A percentile compares a stretch with the other conserved stretches of the same genome.
phyloP scores from a whole-genome alignment of 2,113 vertebrate species.

The Eolophus roseicapilla region DNA sequence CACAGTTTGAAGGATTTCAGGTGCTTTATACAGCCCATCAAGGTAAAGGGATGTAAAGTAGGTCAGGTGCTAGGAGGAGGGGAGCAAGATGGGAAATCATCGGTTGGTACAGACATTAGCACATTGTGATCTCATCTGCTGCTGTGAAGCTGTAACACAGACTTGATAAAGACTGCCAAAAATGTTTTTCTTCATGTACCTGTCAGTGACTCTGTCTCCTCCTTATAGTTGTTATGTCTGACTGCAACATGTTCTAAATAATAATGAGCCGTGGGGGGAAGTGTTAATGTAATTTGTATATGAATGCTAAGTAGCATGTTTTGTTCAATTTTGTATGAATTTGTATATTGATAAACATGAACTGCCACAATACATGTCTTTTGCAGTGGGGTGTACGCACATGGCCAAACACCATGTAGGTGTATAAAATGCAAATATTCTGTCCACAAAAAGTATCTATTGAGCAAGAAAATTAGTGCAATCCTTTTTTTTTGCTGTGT shows the following conservation, averaged over 20 bases:
- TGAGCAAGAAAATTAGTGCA: background rate
- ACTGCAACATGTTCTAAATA: background rate
- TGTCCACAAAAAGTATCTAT: background rate
- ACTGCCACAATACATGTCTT: background rate
- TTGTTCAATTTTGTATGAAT: background rate
- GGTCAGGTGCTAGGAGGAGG: constrained; percentile 32
- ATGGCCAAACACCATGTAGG: background rate
- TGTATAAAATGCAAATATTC: background rate
- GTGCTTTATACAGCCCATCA: background rate
- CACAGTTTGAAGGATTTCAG: background rate
- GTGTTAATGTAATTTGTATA: background rate
- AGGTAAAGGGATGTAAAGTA: constrained; percentile 51
- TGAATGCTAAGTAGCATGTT: background rate
- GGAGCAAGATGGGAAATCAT: constrained; percentile 30
- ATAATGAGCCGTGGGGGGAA: background rate
- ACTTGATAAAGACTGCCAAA: constrained; percentile 39
- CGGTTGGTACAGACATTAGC: constrained; percentile 17
- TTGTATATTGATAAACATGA: background rate
- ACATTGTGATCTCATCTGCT: constrained; percentile 48
- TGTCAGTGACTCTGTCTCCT: constrained; percentile 21
- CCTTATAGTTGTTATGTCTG: constrained; percentile 25
- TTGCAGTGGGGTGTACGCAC: background rate
- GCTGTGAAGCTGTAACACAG: constrained; percentile 24
- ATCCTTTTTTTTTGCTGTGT: background rate
- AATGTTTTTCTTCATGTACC: constrained; percentile 49